A percentile compares a stretch with the other conserved stretches of the same genome.
Conservation (phyloP, 2,113 vertebrate species). For the Rhinoptilus africanus region DNA sequence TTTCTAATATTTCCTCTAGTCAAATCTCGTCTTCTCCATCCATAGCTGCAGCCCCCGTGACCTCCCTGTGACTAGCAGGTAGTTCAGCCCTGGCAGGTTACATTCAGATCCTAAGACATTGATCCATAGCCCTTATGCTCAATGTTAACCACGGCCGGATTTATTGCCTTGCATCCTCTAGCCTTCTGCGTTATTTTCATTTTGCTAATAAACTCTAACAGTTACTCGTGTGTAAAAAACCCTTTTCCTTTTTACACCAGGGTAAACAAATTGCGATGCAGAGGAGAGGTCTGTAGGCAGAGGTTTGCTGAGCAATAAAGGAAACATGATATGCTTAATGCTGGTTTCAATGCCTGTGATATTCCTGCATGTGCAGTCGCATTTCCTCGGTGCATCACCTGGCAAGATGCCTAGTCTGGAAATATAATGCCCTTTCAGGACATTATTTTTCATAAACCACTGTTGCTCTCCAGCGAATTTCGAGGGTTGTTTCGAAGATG, state of each 20-base stretch:
- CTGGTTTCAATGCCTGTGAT: slow-evolving; percentile 11
- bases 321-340: slow-evolving; percentile 11
- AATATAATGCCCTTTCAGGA: slow-evolving; percentile 32
- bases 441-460: slow-evolving; percentile 23
- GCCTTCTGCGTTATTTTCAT: neutral
- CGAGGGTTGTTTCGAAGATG: neutral
- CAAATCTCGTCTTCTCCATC: neutral
- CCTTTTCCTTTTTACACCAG: slow-evolving; percentile 65
- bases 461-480: neutral
- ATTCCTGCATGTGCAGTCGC: slow-evolving; percentile 49
- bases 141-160: neutral
- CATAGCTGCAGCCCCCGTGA: neutral
- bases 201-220: slow-evolving; percentile 43
- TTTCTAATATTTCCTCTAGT: neutral
- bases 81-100: neutral
- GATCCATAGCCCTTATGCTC: neutral
- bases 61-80: neutral
- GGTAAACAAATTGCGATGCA: neutral
- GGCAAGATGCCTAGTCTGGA: slow-evolving; percentile 26
- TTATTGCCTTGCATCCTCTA: slow-evolving; percentile 52
- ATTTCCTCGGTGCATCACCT: slow-evolving; percentile 24
- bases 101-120: neutral
- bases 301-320: slow-evolving; percentile 57
- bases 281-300: neutral
- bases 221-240: neutral